These are phyloP conservation scores for Albula glossodonta DNA, from an alignment of 2,113 vertebrate species.

Conservation along the genomic window DNA sequence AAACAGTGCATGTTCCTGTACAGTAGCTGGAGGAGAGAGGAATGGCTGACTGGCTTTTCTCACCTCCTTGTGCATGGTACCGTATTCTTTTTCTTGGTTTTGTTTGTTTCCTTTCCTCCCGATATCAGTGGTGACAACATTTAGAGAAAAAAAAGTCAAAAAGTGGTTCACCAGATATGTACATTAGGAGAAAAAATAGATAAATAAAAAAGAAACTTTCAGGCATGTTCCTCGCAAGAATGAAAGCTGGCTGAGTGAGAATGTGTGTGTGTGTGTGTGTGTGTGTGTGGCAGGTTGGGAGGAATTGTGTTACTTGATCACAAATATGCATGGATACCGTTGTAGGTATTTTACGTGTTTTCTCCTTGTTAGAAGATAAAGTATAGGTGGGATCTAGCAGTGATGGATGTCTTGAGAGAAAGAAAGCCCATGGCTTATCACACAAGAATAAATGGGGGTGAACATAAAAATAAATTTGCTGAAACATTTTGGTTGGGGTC, in stretches of 20 bases:
- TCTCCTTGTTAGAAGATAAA: conserved; percentile 46
- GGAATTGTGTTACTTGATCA: conserved; percentile 55
- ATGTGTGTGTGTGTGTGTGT: conserved; percentile 25
- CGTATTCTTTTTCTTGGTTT: conserved; percentile 37
- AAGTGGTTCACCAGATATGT: conserved; percentile 38
- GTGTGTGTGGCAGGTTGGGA: conserved; percentile 28
- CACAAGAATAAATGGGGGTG: not conserved
- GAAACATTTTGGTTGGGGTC: not conserved
- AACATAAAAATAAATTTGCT: not conserved
- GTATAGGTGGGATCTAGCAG: conserved; percentile 25
- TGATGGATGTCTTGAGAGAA: conserved; percentile 18
- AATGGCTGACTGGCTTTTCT: conserved; percentile 41
- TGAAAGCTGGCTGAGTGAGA: conserved; percentile 32
- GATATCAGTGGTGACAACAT: conserved; percentile 38
- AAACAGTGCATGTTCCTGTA: conserved; percentile 53
- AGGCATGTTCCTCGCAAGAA: conserved; percentile 69
- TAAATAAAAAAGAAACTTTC: conserved; percentile 47
- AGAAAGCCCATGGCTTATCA: not conserved
- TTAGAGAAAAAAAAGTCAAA: conserved; percentile 31
- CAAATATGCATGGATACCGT: conserved; percentile 79
- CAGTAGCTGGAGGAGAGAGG: conserved; percentile 40
- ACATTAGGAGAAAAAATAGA: conserved; percentile 39
- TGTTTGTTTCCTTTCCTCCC: conserved; percentile 44
- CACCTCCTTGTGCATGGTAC: conserved; percentile 67
- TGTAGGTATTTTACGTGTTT: conserved; percentile 74